phyloP scores from a whole-genome alignment of 2,888 invertebrate genomes.

The Tenodera sinensis region DNA sequence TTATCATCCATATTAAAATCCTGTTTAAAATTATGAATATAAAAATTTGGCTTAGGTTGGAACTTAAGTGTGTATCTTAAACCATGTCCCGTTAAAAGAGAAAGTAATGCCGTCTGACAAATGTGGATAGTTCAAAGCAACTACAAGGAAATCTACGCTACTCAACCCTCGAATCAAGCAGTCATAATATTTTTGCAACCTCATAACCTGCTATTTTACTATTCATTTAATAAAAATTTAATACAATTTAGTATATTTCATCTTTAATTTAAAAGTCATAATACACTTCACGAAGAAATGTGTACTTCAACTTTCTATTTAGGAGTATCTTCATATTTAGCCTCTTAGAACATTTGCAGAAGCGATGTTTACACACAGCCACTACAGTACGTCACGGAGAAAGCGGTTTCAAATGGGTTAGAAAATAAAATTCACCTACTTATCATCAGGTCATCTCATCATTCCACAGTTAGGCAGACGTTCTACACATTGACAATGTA shows the following conservation, averaged over 20 bases:
- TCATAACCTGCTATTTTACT: not conserved
- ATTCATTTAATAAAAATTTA: not conserved
- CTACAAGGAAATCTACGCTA: not conserved
- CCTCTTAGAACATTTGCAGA: not conserved
- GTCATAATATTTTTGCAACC: not conserved
- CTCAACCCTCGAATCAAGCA: not conserved
- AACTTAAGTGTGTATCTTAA: not conserved
- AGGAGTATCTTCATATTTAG: not conserved
- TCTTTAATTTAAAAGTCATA: not conserved
- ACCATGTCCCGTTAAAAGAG: not conserved
- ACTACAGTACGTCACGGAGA: not conserved
- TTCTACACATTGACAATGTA: not conserved
- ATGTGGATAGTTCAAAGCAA: not conserved
- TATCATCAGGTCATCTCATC: not conserved
- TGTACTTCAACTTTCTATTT: not conserved
- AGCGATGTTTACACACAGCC: not conserved
- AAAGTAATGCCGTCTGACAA: not conserved
- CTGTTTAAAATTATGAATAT: not conserved
- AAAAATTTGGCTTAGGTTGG: not conserved
- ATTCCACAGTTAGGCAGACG: not conserved
- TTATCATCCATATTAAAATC: not conserved
- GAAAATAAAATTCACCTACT: not conserved
- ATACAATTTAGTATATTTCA: not conserved
- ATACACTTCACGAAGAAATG: not conserved
- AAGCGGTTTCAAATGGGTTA: not conserved